A percentile compares a stretch with the other conserved stretches of the same genome.
Evolutionary conservation across 2,113 vertebrate species (phyloP).

Genomic region (Xenus cinereus): DNA sequence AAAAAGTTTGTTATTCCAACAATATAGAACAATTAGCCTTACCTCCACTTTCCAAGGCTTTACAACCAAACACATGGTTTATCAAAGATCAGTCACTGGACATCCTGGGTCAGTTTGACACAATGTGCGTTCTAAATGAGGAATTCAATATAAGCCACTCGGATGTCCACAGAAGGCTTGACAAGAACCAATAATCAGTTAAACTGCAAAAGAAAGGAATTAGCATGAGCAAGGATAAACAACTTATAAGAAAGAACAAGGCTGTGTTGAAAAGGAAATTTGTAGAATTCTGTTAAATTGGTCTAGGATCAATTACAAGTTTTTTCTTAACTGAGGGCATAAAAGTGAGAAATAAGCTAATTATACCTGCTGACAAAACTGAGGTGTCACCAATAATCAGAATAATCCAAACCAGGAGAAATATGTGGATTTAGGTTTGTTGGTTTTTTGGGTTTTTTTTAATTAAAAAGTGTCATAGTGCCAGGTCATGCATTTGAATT

Average conservation of each 20-base stretch:
- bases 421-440: background rate
- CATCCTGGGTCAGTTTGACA: background rate
- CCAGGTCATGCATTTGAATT: background rate
- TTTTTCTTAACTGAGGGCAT: background rate
- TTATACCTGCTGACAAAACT: background rate
- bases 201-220: background rate
- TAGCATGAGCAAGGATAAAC: background rate
- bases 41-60: background rate
- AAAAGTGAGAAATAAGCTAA: background rate
- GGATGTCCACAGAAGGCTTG: background rate
- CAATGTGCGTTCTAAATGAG: background rate
- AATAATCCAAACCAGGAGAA: background rate
- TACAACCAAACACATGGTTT: background rate
- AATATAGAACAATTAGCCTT: background rate
- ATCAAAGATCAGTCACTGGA: background rate
- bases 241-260: background rate
- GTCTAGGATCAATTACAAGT: background rate
- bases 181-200: background rate
- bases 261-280: background rate
- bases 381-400: background rate
- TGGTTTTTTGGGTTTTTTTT: background rate
- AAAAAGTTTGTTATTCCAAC: background rate
- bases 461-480: background rate
- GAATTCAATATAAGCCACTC: background rate
- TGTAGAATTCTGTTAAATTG: background rate